A percentile compares a stretch with the other conserved stretches of the same genome.
These are phyloP conservation scores for Hormaphis cornu DNA, from an alignment of 1,140 invertebrate species.

Conservation along the genomic window DNA sequence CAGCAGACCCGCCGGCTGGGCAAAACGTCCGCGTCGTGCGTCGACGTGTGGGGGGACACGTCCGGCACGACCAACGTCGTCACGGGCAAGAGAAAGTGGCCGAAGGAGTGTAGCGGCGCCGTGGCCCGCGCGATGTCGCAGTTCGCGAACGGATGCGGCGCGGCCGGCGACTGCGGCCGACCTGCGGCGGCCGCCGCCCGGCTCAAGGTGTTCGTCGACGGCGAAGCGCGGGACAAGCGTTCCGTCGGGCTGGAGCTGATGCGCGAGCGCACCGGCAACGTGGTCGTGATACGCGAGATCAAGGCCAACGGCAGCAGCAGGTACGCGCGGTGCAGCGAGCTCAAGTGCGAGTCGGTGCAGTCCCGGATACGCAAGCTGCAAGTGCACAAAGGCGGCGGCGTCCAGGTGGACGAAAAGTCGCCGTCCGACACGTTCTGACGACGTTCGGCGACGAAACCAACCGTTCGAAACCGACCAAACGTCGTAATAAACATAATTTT, in stretches of 20 bases:
- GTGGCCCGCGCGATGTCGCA: constrained; percentile 47
- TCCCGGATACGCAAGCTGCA: constrained; percentile 48
- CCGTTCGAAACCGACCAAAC: neutral
- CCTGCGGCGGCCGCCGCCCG: no score
- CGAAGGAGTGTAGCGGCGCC: constrained; percentile 46
- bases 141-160: constrained; percentile 39
- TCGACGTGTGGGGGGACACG: constrained; percentile 39
- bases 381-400: constrained; percentile 39
- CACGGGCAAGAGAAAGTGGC: constrained; percentile 42
- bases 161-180: constrained; percentile 38
- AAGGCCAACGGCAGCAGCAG: constrained; percentile 46
- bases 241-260: constrained; percentile 37
- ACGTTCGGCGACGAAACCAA: neutral
- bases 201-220: constrained; percentile 40
- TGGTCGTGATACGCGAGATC: constrained; percentile 48
- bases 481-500: constrained; percentile 1
- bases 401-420: constrained; percentile 27
- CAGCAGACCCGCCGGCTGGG: constrained; percentile 26
- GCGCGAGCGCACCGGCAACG: constrained; percentile 41
- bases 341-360: constrained; percentile 49
- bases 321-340: constrained; percentile 47
- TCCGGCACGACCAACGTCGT: no score
- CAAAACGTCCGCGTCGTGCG: constrained; percentile 35
- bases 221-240: constrained; percentile 13
- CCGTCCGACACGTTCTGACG: constrained; percentile 15